Percentiles rank a stretch among this genome's conserved stretches.
phyloP scores from a whole-genome alignment of 2,113 vertebrate species.

The Ceyx melanurus region DNA sequence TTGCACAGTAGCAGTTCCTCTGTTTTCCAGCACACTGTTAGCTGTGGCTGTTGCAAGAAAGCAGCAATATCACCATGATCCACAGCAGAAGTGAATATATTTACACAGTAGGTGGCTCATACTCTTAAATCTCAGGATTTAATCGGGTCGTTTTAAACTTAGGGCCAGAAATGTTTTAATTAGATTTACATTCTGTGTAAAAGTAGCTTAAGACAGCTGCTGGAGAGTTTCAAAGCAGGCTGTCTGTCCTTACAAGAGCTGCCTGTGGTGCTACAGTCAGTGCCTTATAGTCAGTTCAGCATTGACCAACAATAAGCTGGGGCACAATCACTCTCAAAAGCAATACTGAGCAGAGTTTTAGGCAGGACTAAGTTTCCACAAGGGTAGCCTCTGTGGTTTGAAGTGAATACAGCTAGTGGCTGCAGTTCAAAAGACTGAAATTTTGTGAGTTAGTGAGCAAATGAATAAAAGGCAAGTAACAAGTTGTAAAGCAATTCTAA shows the following conservation, averaged over 20 bases:
- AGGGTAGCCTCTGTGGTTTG: not conserved
- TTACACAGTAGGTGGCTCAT: not conserved
- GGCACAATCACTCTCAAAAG: not conserved
- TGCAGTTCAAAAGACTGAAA: not conserved
- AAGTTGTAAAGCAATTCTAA: not conserved
- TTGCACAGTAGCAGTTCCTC: not conserved
- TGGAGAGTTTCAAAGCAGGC: not conserved
- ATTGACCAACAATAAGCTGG: not conserved
- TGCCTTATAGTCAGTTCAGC: not conserved
- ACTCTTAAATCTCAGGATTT: not conserved
- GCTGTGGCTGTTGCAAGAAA: not conserved
- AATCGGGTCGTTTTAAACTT: not conserved
- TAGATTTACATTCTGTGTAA: not conserved
- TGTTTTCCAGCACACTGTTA: not conserved
- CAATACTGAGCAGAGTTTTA: not conserved
- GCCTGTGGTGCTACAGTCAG: not conserved
- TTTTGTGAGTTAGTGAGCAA: not conserved
- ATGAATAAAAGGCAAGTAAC: not conserved
- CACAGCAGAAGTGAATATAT: not conserved
- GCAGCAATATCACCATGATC: fast-evolving
- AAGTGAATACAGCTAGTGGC: not conserved
- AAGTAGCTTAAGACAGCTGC: not conserved
- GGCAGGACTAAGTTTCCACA: not conserved
- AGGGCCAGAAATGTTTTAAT: not conserved
- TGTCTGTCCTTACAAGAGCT: not conserved